A percentile compares a stretch with the other conserved stretches of the same genome.
Conservation (phyloP, 2,113 vertebrate species). For the Melozone crissalis region DNA sequence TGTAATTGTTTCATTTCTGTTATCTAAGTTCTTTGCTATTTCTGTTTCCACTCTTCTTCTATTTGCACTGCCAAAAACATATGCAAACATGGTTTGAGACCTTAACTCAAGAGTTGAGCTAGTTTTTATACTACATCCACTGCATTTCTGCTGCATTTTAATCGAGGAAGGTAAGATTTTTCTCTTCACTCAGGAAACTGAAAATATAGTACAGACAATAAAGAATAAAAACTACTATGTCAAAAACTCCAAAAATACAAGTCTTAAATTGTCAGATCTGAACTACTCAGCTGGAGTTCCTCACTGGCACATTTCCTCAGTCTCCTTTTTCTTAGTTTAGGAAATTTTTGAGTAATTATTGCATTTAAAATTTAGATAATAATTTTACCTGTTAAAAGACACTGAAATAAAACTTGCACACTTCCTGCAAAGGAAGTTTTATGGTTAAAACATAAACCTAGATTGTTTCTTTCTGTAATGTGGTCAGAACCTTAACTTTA, state of each 20-base stretch:
- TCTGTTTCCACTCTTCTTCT: neutral
- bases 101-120: neutral
- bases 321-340: neutral
- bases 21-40: neutral
- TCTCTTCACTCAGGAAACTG: neutral
- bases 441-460: neutral
- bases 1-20: neutral
- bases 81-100: neutral
- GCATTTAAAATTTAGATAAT: neutral
- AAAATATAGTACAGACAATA: neutral
- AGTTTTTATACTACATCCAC: neutral
- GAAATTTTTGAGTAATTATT: neutral
- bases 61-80: neutral
- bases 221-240: neutral
- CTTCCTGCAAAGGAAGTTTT: neutral
- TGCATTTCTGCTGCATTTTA: neutral
- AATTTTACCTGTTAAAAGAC: neutral
- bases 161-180: neutral
- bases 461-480: neutral
- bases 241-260: neutral
- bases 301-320: fast-evolving
- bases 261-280: neutral
- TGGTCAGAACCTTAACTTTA: neutral
- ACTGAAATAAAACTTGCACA: neutral
- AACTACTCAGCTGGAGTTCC: neutral